Evolutionary conservation across 53 echinoderm and acorn worm genomes (phyloP).

Genomic region (Astropecten irregularis): DNA sequence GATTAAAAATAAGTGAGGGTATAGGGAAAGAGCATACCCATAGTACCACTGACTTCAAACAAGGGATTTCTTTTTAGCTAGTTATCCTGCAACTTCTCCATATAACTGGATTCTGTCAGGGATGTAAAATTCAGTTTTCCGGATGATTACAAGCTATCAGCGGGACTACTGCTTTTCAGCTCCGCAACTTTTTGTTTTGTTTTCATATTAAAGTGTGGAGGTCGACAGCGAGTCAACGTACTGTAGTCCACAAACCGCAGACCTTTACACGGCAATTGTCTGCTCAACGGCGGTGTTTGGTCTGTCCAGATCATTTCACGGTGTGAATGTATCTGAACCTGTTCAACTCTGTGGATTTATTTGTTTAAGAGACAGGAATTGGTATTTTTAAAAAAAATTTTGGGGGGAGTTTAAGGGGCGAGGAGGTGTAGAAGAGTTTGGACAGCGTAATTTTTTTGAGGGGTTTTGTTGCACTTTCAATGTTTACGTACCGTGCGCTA

Average conservation of each 20-base stretch:
- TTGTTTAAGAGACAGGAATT: too few species aligned
- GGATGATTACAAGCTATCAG: constrained; percentile 14
- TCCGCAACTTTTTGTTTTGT: too few species aligned
- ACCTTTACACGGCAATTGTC: constrained; percentile 16
- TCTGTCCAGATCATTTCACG: not conserved
- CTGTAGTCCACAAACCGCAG: constrained; percentile 7
- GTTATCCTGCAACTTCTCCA: too few species aligned
- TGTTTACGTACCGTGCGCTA: too few species aligned
- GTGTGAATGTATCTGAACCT: too few species aligned
- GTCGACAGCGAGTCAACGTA: constrained; percentile 12
- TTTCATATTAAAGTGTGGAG: not conserved
- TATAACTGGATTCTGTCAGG: not conserved
- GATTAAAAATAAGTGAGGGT: constrained; percentile 35
- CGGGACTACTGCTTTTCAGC: too few species aligned
- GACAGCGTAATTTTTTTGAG: too few species aligned
- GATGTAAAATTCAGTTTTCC: constrained; percentile 42
- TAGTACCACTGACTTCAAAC: constrained; percentile 24
- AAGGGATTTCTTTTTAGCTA: constrained; percentile 1
- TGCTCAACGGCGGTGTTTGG: constrained; percentile 10
- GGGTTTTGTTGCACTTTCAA: too few species aligned
- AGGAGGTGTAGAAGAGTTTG: too few species aligned
- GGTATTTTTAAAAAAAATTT: too few species aligned
- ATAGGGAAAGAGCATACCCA: constrained; percentile 5
- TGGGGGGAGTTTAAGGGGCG: too few species aligned
- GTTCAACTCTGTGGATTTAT: too few species aligned